Evolutionary conservation across 2,113 vertebrate species (phyloP), one percentile per base, ranked within the genome.

Genomic region (Xyrauchen texanus): DNA sequence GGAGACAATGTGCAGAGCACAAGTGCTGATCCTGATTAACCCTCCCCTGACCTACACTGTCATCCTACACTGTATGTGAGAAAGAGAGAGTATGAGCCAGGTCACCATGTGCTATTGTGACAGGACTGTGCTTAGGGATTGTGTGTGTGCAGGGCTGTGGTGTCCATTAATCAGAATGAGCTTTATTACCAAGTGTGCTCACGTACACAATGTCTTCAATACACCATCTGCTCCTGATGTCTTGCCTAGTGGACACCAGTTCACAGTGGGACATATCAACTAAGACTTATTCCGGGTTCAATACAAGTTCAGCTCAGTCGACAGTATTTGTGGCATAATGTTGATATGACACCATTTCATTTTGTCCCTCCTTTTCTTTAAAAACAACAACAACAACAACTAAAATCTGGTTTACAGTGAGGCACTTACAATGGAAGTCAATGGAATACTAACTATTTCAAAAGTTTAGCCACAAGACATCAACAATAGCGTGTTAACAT

Each of bases 151-250:
- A 21, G 60, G 85, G 84, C 68, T 67, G 78, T 76, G 77, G 70
- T 86, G 85, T 88, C 61, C 79, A 86, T 89, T 83, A 88, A 85
- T 34, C 21, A 34, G 21, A 34, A 34, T 34, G 21, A 34, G 21
- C 21, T 34, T 34, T 34, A 34, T 34, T 34, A 34, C 21, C 21
- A 34, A 34, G 21, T 34, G 21, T 34, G 21, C 21, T 34, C 21
- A 34, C 3, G 21, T 34, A 34, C 21, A 34, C 21, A 34, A 34
- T 34, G 21, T 34, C 53, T 78, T 7, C 72, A 68, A 55, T 49
- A 8, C 75, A 45, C 80, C 80, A 82, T 77, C 74, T 76, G 74
- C 62, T 76, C 49, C 74, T 55, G 61, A 55, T 76, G 47, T 55
- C 74, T 16, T 76, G 74, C 74, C 49, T 47, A 76, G 45, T 76